Evolutionary conservation across 2,113 vertebrate species (phyloP), one percentile per base, ranked within the genome.

Genomic region (Misgurnus mizolepis): DNA sequence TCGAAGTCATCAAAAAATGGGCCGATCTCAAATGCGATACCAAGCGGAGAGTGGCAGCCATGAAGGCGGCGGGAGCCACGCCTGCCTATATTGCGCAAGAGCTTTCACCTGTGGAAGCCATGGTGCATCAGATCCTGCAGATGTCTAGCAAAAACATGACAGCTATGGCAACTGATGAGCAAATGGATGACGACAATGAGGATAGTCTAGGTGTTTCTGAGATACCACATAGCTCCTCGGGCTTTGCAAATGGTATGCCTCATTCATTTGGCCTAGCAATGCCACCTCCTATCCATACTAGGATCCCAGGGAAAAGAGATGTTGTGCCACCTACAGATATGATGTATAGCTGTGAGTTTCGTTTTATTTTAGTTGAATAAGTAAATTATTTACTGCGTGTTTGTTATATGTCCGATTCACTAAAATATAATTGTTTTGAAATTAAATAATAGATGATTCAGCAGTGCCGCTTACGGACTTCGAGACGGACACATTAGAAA

Each of bases 1-100:
- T 94, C 0, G 92, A 94, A 78, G 90, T 94, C 62, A 90, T 94
- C 53, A 94, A 94, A 88, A 94, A 94, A 82, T 94, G 93, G 93
- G 92, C 93, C 0, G 93, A 94, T 83, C 89, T 94, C 1, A 94
- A 94, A 79, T 94, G 93, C 47, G 93, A 94, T 86, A 93, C 92
- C n/a, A 93, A 93, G 73, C 87, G 93, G 47, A 93, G 93, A 82
- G 91, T 94, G 75, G 90, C 87, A 6, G 92, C 91, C 45, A 92
- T 93, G 92, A 86, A 88, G 50, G 84, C 92, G 3, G 90, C 84
- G 1, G 85, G 85, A 82, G 88, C 67, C 78, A 88, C 74, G 83
- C 78, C 83, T 83, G 40, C 90, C 0, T 92, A 92, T 8, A 84
- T 93, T 7, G 64, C 76, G 1, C 76, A 87, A 15, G 91, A 93